A percentile compares a stretch with the other conserved stretches of the same genome.
These are phyloP conservation scores for Campoletis raptor DNA, from an alignment of 2,888 invertebrate species.

Conservation along the genomic window DNA sequence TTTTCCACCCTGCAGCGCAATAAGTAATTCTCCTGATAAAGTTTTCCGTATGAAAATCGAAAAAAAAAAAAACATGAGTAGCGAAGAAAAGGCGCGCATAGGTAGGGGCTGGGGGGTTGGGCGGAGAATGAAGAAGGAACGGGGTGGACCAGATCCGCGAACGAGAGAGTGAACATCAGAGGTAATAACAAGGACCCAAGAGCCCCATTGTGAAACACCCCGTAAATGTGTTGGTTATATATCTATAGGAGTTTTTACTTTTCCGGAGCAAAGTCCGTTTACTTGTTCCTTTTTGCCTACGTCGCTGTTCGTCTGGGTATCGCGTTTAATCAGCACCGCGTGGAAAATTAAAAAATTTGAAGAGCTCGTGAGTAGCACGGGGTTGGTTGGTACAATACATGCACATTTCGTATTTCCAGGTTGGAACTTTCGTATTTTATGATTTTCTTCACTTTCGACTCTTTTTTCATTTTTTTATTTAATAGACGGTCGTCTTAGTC, in stretches of 20 bases:
- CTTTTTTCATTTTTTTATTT: slow-evolving; percentile 24
- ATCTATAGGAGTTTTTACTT: slow-evolving; percentile 6
- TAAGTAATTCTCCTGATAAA: slow-evolving; percentile 2
- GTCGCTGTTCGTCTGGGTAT: slow-evolving; percentile 11
- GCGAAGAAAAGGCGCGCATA: not conserved
- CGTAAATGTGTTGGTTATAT: not conserved
- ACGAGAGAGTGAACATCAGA: slow-evolving; percentile 17
- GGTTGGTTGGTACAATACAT: slow-evolving; percentile 10
- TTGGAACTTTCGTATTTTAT: slow-evolving; percentile 11
- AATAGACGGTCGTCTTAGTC: slow-evolving; percentile 31
- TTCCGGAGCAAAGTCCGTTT: slow-evolving; percentile 10
- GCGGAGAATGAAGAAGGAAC: not conserved
- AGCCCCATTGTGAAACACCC: slow-evolving; percentile 26
- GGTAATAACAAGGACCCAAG: slow-evolving; percentile 35
- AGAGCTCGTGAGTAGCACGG: slow-evolving; percentile 50
- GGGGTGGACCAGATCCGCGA: not conserved
- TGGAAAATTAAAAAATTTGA: slow-evolving; percentile 69
- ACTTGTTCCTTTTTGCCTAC: slow-evolving; percentile 11
- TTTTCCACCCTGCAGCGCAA: slow-evolving; percentile 2
- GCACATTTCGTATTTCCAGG: slow-evolving; percentile 32
- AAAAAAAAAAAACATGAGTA: slow-evolving; percentile 9
- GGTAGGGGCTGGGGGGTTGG: not conserved
- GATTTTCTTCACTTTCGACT: slow-evolving; percentile 2
- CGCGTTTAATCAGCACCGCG: slow-evolving; percentile 71
- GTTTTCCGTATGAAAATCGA: slow-evolving; percentile 9